A percentile compares a stretch with the other conserved stretches of the same genome.
Conservation (phyloP, 37 sponge, comb jelly and placozoan species). For the Mnemiopsis leidyi region DNA sequence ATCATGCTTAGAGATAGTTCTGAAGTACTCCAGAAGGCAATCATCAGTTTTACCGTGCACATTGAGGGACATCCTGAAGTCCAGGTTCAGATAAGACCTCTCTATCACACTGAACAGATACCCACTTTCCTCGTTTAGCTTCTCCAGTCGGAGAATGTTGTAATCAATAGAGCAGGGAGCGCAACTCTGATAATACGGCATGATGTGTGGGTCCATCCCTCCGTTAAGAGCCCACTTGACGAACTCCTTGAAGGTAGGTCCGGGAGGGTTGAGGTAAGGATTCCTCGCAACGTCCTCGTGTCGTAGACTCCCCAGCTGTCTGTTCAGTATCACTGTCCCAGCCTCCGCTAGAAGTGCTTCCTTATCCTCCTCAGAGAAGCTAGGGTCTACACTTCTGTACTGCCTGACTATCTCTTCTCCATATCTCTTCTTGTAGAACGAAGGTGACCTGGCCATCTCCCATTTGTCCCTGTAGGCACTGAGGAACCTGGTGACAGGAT, state of each 20-base stretch:
- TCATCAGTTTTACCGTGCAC: background rate
- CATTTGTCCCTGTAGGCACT: conserved; percentile 25
- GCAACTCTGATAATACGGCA: background rate
- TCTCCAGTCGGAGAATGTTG: conserved; percentile 18
- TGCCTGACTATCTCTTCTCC: background rate
- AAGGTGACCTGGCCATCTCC: background rate
- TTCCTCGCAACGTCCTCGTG: background rate
- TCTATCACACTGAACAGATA: background rate
- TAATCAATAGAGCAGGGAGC: background rate
- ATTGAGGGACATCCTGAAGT: conserved; percentile 5
- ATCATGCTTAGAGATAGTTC: background rate
- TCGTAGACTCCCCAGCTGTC: background rate
- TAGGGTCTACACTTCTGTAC: background rate
- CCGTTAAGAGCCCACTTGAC: background rate
- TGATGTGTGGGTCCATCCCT: conserved; percentile 11
- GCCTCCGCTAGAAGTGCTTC: background rate
- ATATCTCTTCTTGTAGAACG: background rate
- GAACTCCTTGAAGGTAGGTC: conserved; percentile 1
- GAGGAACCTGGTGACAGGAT: background rate
- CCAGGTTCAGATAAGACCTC: conserved; percentile 12
- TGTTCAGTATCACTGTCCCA: background rate
- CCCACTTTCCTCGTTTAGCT: background rate
- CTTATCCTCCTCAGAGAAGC: background rate
- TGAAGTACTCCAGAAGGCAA: background rate
- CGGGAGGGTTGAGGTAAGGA: background rate